A percentile compares a stretch with the other conserved stretches of the same genome.
Conservation (phyloP, 2,113 vertebrate genomes). For the Eclectus roratus region DNA sequence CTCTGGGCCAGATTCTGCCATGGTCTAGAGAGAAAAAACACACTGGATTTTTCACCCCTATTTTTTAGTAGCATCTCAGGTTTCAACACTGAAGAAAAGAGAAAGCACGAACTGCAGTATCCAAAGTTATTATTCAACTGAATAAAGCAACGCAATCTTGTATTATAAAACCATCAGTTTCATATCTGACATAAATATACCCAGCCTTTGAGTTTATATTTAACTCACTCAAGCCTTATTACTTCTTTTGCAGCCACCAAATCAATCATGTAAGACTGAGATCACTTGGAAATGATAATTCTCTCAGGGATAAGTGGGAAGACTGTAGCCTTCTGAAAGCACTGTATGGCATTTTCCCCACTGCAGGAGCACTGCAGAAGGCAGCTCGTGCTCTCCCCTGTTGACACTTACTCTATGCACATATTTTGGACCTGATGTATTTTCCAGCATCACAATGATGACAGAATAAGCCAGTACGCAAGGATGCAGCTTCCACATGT, state of each 20-base stretch:
- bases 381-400: neutral
- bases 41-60: neutral
- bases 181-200: neutral
- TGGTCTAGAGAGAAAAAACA: neutral
- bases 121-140: neutral
- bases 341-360: neutral
- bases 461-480: neutral
- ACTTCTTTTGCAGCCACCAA: neutral
- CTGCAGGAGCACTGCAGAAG: neutral
- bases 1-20: neutral
- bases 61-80: neutral
- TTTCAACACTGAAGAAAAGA: neutral
- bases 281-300: neutral
- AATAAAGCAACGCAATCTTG: neutral
- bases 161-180: neutral
- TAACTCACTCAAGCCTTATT: neutral
- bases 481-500: neutral
- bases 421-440: neutral
- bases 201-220: neutral
- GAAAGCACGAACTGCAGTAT: neutral
- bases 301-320: neutral
- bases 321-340: neutral
- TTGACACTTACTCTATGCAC: accelerated
- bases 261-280: neutral
- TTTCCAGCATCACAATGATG: neutral